phyloP scores from a whole-genome alignment of 2,888 invertebrate species.

The Euclidia mi region DNA sequence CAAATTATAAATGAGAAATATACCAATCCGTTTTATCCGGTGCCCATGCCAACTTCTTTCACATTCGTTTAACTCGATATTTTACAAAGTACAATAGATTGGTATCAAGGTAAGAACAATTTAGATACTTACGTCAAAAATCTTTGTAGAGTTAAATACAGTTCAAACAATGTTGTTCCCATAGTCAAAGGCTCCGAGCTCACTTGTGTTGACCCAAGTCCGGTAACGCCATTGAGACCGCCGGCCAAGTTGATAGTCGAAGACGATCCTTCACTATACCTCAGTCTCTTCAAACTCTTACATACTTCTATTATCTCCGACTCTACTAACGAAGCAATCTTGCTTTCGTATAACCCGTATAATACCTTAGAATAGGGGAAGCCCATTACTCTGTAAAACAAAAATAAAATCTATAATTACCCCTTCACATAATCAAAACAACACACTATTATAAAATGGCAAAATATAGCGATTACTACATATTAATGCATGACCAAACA shows the following conservation, averaged over 20 bases:
- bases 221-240: conserved; percentile 87
- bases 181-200: conserved; percentile 92
- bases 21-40: too few relatives aligned
- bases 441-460: conserved; percentile 19
- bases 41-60: too few relatives aligned
- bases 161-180: conserved; percentile 97
- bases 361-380: conserved; percentile 93
- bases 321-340: conserved; percentile 92
- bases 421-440: conserved; percentile 30
- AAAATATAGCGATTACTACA: conserved; percentile 35
- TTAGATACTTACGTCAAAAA: conserved; percentile 92
- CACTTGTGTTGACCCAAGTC: conserved; percentile 80
- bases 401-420: conserved; percentile 22
- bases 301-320: conserved; percentile 93
- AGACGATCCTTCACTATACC: conserved; percentile 85
- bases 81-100: neutral
- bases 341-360: conserved; percentile 93
- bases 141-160: conserved; percentile 97
- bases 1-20: too few relatives aligned
- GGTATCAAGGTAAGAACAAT: conserved; percentile 1
- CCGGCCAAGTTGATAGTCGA: conserved; percentile 84
- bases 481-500: conserved; percentile 22
- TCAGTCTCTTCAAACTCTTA: conserved; percentile 92
- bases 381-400: conserved; percentile 90
- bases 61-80: too few relatives aligned